Evolutionary conservation across 2,113 vertebrate species (phyloP), one percentile per base, ranked within the genome.

Genomic region (Elanoides forficatus): DNA sequence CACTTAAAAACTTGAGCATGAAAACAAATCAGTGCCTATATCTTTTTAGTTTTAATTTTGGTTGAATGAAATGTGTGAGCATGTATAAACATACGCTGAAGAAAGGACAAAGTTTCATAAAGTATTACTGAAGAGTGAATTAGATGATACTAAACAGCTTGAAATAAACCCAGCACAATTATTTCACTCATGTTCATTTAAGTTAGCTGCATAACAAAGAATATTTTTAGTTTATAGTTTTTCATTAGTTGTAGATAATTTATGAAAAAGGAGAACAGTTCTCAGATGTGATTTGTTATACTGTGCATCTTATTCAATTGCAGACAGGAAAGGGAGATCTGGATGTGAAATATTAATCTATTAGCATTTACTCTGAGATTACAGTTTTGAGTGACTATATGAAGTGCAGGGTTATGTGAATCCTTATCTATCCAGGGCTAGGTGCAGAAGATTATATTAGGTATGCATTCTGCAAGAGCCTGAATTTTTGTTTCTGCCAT

Each of bases 301-400:
- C 8, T 43, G 11, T 55, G 17, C 32, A 12, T 59, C 63, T 76
- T 70, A 30, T 20, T 75, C 20, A 16, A 4, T 72, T 32, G 13
- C 18, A 32, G 45, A 29, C 17, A 56, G 68, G 63, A 58, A 60
- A 74, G 63, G 63, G 9, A 48, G 42, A 7, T 30, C 23, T 84
- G 52, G 17, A 0, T 29, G 2, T 52, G 42, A 53, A 27, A 26
- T 62, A 27, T 3, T 16, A 10, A 29, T 42, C 20, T 60, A 6
- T 18, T 59, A 63, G 55, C 32, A 34, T 79, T 63, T n/a, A 9
- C 73, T 53, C 32, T 3, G 10, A 18, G 4, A 79, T 81, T 55
- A 42, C 29, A 53, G 26, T 3, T 42, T 22, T 7, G 23, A 29
- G 45, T 45, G 59, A 12, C 22, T 36, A 1, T n/a, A 0, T 7